Evolutionary conservation across 2,113 vertebrate species (phyloP).

Genomic region (Pelodiscus sinensis): DNA sequence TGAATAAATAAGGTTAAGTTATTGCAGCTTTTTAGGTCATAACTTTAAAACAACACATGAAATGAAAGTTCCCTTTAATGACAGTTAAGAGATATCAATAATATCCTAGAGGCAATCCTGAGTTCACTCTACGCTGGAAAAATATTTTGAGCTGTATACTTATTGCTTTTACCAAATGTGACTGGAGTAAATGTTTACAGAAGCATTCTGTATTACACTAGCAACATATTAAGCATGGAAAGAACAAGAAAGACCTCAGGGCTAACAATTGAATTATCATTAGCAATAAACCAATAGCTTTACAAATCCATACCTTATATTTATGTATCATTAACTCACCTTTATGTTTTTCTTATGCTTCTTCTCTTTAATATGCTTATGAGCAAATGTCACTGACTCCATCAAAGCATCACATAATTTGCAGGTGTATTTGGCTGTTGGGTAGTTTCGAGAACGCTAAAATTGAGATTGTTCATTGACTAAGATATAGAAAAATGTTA

Average conservation of each 20-base stretch:
- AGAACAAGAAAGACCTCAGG: fast-evolving
- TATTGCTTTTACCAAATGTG: background rate
- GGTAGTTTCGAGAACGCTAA: constrained; percentile 85
- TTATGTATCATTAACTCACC: constrained; percentile 75
- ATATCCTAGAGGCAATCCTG: background rate
- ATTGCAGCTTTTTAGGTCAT: background rate
- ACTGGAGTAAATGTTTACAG: background rate
- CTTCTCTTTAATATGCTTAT: constrained; percentile 92
- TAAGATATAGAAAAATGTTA: background rate
- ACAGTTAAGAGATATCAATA: background rate
- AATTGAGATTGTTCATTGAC: constrained; percentile 36
- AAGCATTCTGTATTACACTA: background rate
- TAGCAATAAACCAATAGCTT: background rate
- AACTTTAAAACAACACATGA: background rate
- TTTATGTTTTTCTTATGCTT: constrained; percentile 89
- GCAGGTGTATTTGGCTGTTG: constrained; percentile 86
- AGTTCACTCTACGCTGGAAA: background rate
- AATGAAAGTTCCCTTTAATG: background rate
- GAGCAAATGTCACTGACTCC: constrained; percentile 86
- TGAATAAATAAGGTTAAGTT: background rate
- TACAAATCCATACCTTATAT: background rate
- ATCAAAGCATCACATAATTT: constrained; percentile 87
- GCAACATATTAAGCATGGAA: background rate
- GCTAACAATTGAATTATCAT: background rate
- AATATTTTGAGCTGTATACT: background rate